Percentiles rank a stretch among this genome's conserved stretches.
phyloP scores from a whole-genome alignment of 2,113 vertebrate genomes.

The mouse (Mus musculus) region GRCm39 chrX:164927501-164928000 shows the following conservation, averaged over 20 bases:
- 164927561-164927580: not conserved
- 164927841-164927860: not conserved
- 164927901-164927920: not conserved
- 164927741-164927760: not conserved
- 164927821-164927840: not conserved
- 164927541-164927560: not conserved
- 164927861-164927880: constrained; percentile 8
- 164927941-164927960: constrained; percentile 40
- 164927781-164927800: not conserved
- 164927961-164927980: not conserved
- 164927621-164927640: not conserved
- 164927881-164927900: not conserved
- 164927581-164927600: too few species aligned
- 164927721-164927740: not conserved
- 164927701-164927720: not conserved
- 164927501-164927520: not conserved
- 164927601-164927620: not conserved
- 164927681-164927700: not conserved
- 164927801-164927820: not conserved
- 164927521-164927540: not conserved
- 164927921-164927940: not conserved
- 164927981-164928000: not conserved
- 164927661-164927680: not conserved
- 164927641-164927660: not conserved
- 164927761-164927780: not conserved